Evolutionary conservation across 2,888 invertebrate species (phyloP), one percentile per base, ranked within the genome.

Genomic region (Tiphia femorata): DNA sequence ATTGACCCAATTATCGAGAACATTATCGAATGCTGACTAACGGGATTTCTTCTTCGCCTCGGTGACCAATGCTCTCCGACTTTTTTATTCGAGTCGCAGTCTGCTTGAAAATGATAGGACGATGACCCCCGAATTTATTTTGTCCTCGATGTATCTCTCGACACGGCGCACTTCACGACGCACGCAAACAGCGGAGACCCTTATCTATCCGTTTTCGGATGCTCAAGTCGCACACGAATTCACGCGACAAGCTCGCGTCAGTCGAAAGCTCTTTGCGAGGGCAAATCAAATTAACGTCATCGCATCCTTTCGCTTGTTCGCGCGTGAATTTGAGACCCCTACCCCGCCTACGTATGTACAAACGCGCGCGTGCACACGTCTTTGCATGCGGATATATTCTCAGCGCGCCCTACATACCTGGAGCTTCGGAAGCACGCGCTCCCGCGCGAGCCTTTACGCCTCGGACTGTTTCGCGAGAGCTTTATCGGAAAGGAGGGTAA

Each of bases 221-320:
- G n/a, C n/a, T n/a, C n/a, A n/a, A n/a, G n/a, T n/a, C n/a, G n/a
- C n/a, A n/a, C n/a, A n/a, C n/a, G n/a, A n/a, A n/a, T n/a, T n/a
- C n/a, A n/a, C 29, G 20, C n/a, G 44, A 17, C n/a, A n/a, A n/a
- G 16, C 30, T 30, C 29, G 52, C 55, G 53, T 59, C 54, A 57
- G 54, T 62, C 62, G n/a, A 57, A 54, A 64, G 62, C 58, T 43
- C 23, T 62, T 53, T 54, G 49, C 50, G 54, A 54, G 58, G 50
- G 50, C 42, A 52, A 66, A 70, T 64, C 53, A 52, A 56, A 63
- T 65, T 65, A 65, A 53, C 63, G 65, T 65, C 63, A 58, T 58
- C 53, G 62, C 58, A 58, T 65, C 59, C 58, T 61, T 56, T 44
- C 49, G 53, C 35, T 58, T 52, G 58, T 56, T 63, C 58, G 50